Base-by-base conservation (phyloP, 2,888 invertebrate genomes). In the Brachyopa scutellaris region DNA sequence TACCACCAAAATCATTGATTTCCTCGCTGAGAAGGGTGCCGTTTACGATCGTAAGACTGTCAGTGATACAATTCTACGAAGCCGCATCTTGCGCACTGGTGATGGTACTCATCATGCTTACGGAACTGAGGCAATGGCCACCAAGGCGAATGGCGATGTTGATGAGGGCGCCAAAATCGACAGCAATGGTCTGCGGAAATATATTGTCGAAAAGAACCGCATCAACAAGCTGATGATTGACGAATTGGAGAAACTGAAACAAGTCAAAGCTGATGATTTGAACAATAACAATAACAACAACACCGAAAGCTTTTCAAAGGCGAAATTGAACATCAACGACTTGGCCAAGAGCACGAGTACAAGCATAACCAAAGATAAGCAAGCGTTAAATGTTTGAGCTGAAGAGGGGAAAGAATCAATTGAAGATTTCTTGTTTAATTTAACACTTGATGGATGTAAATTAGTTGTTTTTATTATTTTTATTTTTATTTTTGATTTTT, bases 1-100 rank as follows among this genome's bases (percentile, higher is more conserved):
- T 0, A 95, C 95, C 0, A 94, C 95, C 0, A 86, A 91, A 0
- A 88, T 94, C 26, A 92, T 96, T 53, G 94, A 96, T 86, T 87
- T 92, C 23, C 94, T 94, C 87, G 93, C 94, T 0, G 90, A 90
- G 85, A 85, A 91, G 21, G 93, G 93, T 2, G 89, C 88, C 85
- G 91, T 91, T 1, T 92, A 91, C 84, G 92, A 92, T 85, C 86
- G 91, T 8, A 91, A 91, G 85, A 87, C 86, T 19, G 90, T 88
- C 8, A 87, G 88, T 21, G 85, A 84, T 4, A 85, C 62, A 6
- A 84, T 87, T 77, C 82, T 95, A 0, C 87, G 89, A 77, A 92
- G 92, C 77, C 91, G 94, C 29, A 92, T 93, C 3, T 84, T 90
- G 8, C 91, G 93, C 84, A 93, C 93, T 0, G 95, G 95, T 0